phyloP scores from a whole-genome alignment of 2,888 invertebrate genomes.

The Anticlea derivata region DNA sequence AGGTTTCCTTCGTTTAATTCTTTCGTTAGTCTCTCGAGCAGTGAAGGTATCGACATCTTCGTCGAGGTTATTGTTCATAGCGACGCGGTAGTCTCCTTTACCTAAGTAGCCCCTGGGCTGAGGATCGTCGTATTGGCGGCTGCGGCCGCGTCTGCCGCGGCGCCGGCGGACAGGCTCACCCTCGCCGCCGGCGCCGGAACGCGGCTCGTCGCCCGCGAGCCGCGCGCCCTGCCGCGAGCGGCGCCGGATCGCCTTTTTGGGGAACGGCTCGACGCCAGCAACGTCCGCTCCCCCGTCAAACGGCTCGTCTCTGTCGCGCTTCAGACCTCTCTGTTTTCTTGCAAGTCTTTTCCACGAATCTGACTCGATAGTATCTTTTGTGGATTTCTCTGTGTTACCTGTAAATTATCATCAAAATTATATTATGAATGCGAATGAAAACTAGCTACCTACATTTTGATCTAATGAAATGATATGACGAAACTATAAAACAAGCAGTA shows the following conservation, averaged over 20 bases:
- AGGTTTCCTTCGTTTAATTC: conserved; percentile 52
- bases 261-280: background rate
- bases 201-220: background rate
- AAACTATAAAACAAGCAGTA: background rate
- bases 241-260: background rate
- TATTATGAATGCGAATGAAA: background rate
- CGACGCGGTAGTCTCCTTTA: conserved; percentile 42
- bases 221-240: background rate
- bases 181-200: background rate
- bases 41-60: conserved; percentile 34
- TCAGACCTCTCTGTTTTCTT: conserved; percentile 42
- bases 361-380: conserved; percentile 40
- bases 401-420: conserved; percentile 3
- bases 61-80: conserved; percentile 43
- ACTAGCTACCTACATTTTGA: too few relatives aligned
- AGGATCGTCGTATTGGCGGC: background rate
- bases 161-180: background rate
- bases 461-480: too few relatives aligned
- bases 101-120: conserved; percentile 21
- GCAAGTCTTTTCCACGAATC: conserved; percentile 48
- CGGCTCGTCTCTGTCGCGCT: conserved; percentile 13
- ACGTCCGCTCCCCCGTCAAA: background rate
- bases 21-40: conserved; percentile 44
- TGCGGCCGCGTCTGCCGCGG: background rate
- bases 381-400: conserved; percentile 48